Percentiles rank a stretch among this genome's conserved stretches.
phyloP scores from a whole-genome alignment of 2,888 invertebrate genomes.

The Polymixis flavicincta region DNA sequence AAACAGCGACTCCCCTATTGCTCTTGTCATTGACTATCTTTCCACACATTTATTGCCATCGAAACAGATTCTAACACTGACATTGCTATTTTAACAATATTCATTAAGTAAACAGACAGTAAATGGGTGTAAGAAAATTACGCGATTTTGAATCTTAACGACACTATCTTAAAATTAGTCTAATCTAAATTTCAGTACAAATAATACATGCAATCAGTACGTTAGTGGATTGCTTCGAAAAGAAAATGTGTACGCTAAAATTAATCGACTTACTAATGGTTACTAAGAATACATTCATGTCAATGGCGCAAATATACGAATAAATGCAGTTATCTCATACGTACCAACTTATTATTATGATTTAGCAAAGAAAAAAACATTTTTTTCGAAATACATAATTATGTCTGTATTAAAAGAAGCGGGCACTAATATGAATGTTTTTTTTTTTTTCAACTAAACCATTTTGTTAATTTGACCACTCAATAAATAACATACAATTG shows the following conservation, averaged over 20 bases:
- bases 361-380: slow-evolving; percentile 11
- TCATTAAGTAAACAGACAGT: background rate
- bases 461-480: slow-evolving; percentile 9
- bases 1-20: background rate
- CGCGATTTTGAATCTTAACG: slow-evolving; percentile 16
- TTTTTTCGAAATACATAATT: background rate
- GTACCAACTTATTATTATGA: background rate
- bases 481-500: background rate
- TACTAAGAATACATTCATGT: slow-evolving; percentile 43
- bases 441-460: background rate
- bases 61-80: background rate
- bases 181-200: slow-evolving; percentile 36
- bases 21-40: background rate
- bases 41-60: background rate
- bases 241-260: slow-evolving; percentile 57
- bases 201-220: slow-evolving; percentile 65
- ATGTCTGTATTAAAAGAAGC: background rate
- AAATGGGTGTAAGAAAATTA: background rate
- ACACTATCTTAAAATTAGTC: slow-evolving; percentile 25
- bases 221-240: slow-evolving; percentile 60
- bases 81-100: background rate
- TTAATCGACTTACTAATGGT: slow-evolving; percentile 48
- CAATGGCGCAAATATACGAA: slow-evolving; percentile 15
- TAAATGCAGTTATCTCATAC: slow-evolving; percentile 28
- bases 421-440: background rate